Base-by-base conservation (phyloP, 2,888 invertebrate genomes). In the Lepidocyrtinus sp. region DNA sequence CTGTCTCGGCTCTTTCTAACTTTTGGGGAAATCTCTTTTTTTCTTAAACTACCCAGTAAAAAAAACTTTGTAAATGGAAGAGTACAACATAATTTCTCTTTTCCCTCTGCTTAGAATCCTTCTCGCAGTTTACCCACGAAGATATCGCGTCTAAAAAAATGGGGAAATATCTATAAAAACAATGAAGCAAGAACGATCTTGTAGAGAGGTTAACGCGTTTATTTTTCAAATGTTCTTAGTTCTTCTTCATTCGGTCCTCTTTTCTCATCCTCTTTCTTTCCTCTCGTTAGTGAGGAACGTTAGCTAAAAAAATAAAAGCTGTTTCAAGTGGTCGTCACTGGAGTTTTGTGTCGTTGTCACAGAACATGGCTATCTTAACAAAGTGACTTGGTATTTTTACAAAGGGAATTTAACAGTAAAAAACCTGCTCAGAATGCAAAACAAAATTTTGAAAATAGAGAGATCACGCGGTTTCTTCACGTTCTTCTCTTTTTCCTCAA, bases 391-490 rank as follows among this genome's bases (percentile, higher is more conserved):
- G n/a, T 50, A 17, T 50, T 81, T 69, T 70, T 75, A 63, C 65
- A 75, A 50, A 73, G 75, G 72, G 71, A 81, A 71, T 75, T 73
- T 73, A 79, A 75, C 75, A 17, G 75, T 77, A 73, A 75, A 72
- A n/a, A 81, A 81, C 81, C 75, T 81, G 81, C 81, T 81, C 62
- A 69, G 81, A 81, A 81, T 81, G 81, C 81, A 76, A 81, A 81
- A 81, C 81, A 81, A 75, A 75, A 72, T 76, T n/a, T 81, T 81
- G 75, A 76, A 81, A 75, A 73, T 76, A 76, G 81, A 73, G 72
- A 75, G 81, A 81, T 81, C 75, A 81, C 50, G 50, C 75, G 67
- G 55, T 64, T 70, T 75, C 68, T 67, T 67, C 72, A 67, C 72
- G 55, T 67, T 55, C 26, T 50, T 9, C 64, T 50, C n/a, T 63